Percentiles rank a stretch among this genome's conserved stretches.
These are phyloP conservation scores for Xenentodon cancila DNA, from an alignment of 2,797 vertebrate species.

Conservation along the genomic window DNA sequence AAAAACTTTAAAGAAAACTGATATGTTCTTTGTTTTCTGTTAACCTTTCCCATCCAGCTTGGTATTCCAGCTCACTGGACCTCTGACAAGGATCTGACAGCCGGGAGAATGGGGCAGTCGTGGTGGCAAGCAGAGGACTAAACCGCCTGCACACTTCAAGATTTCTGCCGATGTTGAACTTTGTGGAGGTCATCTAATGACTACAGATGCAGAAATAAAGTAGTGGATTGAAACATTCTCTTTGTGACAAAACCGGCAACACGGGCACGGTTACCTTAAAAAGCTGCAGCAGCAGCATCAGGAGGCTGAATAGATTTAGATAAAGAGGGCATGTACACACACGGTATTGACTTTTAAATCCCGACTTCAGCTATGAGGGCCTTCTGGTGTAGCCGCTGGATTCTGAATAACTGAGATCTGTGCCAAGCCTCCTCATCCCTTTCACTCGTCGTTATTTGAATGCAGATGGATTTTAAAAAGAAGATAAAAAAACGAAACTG, in stretches of 20 bases:
- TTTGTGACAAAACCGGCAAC: slow-evolving; percentile 3
- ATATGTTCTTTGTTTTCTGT: neutral
- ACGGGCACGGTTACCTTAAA: slow-evolving; percentile 1
- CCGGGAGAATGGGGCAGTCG: too few species aligned
- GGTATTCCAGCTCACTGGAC: neutral
- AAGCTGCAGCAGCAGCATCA: neutral
- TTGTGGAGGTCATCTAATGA: slow-evolving; percentile 33
- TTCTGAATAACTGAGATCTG: too few species aligned
- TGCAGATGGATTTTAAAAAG: too few species aligned
- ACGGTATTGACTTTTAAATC: too few species aligned
- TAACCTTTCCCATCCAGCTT: neutral
- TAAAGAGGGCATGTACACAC: too few species aligned
- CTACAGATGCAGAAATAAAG: slow-evolving; percentile 24
- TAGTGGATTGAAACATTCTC: slow-evolving; percentile 17
- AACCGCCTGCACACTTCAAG: neutral
- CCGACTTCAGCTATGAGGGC: too few species aligned
- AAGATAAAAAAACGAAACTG: too few species aligned
- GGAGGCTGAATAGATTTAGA: too few species aligned
- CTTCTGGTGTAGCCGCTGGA: too few species aligned
- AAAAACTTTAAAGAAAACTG: neutral
- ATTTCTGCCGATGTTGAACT: slow-evolving; percentile 18
- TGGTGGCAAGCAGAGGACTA: neutral
- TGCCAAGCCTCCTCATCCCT: too few species aligned
- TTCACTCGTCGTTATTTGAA: too few species aligned
- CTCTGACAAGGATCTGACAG: neutral